Evolutionary conservation across 2,888 invertebrate genomes (phyloP).

Genomic region (Nomada goodeniana): DNA sequence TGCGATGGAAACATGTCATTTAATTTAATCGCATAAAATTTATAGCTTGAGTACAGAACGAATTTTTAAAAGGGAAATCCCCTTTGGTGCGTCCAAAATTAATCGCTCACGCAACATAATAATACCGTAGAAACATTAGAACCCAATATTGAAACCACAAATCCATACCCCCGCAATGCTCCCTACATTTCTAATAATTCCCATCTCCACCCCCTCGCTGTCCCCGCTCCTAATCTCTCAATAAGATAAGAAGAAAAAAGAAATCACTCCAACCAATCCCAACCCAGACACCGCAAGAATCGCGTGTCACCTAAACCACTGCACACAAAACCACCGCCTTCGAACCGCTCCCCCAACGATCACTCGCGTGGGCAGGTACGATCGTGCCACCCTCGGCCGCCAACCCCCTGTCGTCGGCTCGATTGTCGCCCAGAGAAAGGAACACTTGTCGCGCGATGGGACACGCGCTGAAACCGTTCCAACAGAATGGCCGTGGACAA

Average conservation of each 20-base stretch:
- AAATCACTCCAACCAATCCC: background rate
- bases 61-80: no score
- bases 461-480: slow-evolving; percentile 51
- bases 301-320: background rate
- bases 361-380: slow-evolving; percentile 43
- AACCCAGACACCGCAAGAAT: background rate
- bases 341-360: background rate
- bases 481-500: slow-evolving; percentile 34
- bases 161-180: background rate
- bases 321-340: background rate
- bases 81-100: no score
- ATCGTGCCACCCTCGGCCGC: slow-evolving; percentile 24
- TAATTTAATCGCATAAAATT: no score
- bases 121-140: background rate
- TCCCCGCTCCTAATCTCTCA: background rate
- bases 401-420: background rate
- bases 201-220: background rate
- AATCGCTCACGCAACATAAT: background rate
- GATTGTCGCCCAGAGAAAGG: slow-evolving; percentile 52
- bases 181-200: no score
- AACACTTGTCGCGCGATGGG: slow-evolving; percentile 74
- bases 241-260: background rate
- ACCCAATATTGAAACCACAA: background rate
- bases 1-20: no score
- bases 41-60: no score